Base-by-base conservation (phyloP, 2,888 invertebrate species). In the Parnassius glacialis region DNA sequence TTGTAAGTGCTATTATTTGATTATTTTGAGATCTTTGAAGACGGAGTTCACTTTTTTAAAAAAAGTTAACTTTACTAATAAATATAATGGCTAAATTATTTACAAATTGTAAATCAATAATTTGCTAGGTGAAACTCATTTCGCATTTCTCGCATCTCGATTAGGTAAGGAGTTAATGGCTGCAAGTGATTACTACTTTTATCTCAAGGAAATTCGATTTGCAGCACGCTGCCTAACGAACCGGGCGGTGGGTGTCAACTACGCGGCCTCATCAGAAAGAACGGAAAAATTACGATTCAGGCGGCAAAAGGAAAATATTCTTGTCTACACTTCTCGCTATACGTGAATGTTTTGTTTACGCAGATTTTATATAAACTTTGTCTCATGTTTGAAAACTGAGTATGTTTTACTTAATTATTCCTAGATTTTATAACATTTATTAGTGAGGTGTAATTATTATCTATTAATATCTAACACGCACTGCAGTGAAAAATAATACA, bases 171-270 rank as follows among this genome's bases (percentile, higher is more conserved):
- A 56, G 59, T 52, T 62, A 62, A 62, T 54, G 54, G 50, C 59
- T 59, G 63, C 48, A 85, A 85, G 81, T 79, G 82, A 85, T 85
- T 82, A 82, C 82, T 86, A 85, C 87, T 88, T 83, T 76, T 69
- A 79, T 81, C 79, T 80, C 79, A 81, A 85, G 84, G 84, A 80
- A 83, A 84, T 81, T 74, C 56, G 63, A 59, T 63, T 63, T 63
- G 58, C 70, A 73, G 70, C 73, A 72, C 62, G 70, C 69, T 51
- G 73, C 60, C 74, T 87, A 87, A 87, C 85, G 87, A 88, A 85
- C 81, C 83, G 74, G 74, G 70, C 68, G 69, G 68, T 57, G 70
- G 71, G 71, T 74, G 80, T 75, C 79, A 79, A 80, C 80, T 78
- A 81, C 72, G 59, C 58, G 52, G 61, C 57, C 61, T 78, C 76